phyloP scores from a whole-genome alignment of 2,797 vertebrate species.

The Euphonia xanthogaster region DNA sequence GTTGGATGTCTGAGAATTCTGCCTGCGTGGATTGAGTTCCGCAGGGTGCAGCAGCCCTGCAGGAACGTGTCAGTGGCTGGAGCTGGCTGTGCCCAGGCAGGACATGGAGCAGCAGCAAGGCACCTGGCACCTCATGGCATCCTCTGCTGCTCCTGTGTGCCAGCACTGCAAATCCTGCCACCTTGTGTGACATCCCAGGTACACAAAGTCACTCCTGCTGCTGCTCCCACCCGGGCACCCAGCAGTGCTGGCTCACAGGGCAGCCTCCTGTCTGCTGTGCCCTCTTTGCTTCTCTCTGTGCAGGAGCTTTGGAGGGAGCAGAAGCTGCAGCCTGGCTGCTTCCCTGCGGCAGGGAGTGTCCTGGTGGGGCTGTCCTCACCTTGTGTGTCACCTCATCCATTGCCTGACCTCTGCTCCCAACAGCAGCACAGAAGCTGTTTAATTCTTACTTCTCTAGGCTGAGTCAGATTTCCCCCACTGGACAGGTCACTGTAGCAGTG shows the following conservation, averaged over 20 bases:
- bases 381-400: background rate
- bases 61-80: fast-evolving
- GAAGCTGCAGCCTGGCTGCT: background rate
- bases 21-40: background rate
- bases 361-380: background rate
- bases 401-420: background rate
- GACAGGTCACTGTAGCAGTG: background rate
- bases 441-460: background rate
- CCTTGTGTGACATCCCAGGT: background rate
- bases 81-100: background rate
- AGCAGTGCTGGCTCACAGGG: background rate
- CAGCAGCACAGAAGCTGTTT: background rate
- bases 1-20: background rate
- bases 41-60: background rate
- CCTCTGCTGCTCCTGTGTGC: background rate
- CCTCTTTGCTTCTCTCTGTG: background rate
- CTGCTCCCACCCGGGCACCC: background rate
- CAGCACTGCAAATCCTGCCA: background rate
- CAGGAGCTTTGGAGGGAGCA: background rate
- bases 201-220: background rate
- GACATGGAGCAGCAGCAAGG: fast-evolving
- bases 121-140: fast-evolving
- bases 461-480: background rate
- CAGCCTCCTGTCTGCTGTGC: background rate
- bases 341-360: background rate